Percentiles rank a stretch among this genome's conserved stretches.
Conservation (phyloP, 2,888 invertebrate species). For the Drosophila nr. perissopoda region DNA sequence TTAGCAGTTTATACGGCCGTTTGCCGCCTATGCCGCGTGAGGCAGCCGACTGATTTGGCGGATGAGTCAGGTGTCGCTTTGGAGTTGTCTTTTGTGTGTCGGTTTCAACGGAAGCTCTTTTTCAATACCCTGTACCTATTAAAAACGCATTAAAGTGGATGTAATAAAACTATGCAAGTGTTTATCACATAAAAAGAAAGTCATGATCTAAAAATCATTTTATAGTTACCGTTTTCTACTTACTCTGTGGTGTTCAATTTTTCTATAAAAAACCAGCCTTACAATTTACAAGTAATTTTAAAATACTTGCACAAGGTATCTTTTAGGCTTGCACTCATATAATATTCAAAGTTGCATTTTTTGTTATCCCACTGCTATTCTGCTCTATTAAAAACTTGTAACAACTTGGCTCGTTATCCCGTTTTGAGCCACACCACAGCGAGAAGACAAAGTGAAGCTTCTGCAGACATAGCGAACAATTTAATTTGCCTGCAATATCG, state of each 20-base stretch:
- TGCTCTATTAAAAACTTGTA: conserved; percentile 84
- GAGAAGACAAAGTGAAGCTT: conserved; percentile 23
- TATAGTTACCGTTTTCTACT: neutral
- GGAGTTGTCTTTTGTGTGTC: conserved; percentile 32
- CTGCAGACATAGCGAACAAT: conserved; percentile 57
- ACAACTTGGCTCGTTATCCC: conserved; percentile 75
- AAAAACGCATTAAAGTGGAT: neutral
- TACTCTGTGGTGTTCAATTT: neutral
- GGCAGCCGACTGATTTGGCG: conserved; percentile 6
- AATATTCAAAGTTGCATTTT: conserved; percentile 1
- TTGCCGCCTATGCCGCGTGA: conserved; percentile 59
- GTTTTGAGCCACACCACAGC: conserved; percentile 34
- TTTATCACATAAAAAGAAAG: neutral
- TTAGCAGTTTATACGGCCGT: conserved; percentile 78
- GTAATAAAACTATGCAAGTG: neutral
- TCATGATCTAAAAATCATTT: too few species aligned
- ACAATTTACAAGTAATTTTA: neutral
- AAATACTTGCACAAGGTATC: neutral
- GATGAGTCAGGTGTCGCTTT: conserved; percentile 24
- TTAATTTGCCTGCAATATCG: conserved; percentile 64
- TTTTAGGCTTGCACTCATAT: neutral
- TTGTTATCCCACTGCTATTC: conserved; percentile 52
- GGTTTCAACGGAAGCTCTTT: conserved; percentile 37
- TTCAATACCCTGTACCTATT: conserved; percentile 21
- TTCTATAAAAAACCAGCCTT: neutral